phyloP scores from a whole-genome alignment of 2,888 invertebrate species.

The Clanis bilineata region DNA sequence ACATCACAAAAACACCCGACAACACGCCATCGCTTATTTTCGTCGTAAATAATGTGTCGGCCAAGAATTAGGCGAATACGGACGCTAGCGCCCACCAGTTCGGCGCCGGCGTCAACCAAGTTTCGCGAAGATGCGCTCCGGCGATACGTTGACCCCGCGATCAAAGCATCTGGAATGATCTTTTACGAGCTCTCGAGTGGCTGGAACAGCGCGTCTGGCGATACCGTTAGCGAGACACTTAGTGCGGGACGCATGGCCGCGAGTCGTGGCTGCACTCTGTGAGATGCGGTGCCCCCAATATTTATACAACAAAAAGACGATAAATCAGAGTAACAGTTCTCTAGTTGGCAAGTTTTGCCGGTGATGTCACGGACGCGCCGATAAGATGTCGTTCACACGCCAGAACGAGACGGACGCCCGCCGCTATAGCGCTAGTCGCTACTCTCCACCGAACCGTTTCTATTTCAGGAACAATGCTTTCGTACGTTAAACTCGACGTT shows the following conservation, averaged over 20 bases:
- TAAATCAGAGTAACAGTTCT: conserved; percentile 44
- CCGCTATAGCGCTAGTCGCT: conserved; percentile 32
- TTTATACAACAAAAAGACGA: conserved; percentile 35
- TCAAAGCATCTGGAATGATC: conserved; percentile 19
- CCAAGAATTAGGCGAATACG: background rate
- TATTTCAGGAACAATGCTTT: conserved; percentile 68
- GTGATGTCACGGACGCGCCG: conserved; percentile 62
- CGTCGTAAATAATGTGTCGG: conserved; percentile 31
- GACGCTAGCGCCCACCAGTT: background rate
- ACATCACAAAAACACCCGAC: conserved; percentile 14
- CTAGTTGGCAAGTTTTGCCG: conserved; percentile 53
- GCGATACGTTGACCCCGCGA: conserved; percentile 50
- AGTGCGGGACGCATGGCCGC: background rate
- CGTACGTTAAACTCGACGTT: conserved; percentile 47
- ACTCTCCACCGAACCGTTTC: conserved; percentile 37
- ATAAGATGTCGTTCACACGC: conserved; percentile 74
- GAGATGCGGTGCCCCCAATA: background rate
- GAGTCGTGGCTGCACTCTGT: background rate
- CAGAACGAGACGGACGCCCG: conserved; percentile 49
- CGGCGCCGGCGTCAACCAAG: conserved; percentile 4
- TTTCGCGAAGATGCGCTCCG: conserved; percentile 34
- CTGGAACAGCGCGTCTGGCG: conserved; percentile 25
- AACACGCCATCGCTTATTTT: conserved; percentile 39
- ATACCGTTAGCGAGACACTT: conserved; percentile 4
- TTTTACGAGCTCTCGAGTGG: conserved; percentile 49